These are phyloP conservation scores for Elaphurus davidianus DNA, from an alignment of 2,113 vertebrate species.

Conservation along the genomic window DNA sequence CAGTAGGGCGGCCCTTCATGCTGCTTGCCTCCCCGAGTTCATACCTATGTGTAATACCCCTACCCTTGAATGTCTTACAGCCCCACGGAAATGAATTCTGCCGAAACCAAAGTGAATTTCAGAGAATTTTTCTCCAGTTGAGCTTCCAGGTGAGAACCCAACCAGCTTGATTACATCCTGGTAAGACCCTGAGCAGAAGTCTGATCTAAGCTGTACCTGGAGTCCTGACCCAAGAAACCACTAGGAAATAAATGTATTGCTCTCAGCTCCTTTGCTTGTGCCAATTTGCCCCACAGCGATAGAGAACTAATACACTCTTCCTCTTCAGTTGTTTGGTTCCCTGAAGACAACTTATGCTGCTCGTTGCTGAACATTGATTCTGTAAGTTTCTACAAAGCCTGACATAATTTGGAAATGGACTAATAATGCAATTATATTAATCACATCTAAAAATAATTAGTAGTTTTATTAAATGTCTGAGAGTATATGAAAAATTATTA, in stretches of 20 bases:
- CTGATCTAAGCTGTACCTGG: not conserved
- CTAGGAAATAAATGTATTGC: not conserved
- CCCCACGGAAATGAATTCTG: not conserved
- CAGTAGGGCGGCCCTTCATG: not conserved
- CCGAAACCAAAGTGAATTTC: not conserved
- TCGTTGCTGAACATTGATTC: not conserved
- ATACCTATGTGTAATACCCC: not conserved
- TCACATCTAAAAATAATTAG: not conserved
- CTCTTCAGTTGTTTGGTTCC: not conserved
- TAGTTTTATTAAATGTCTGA: not conserved
- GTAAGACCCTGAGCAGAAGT: not conserved
- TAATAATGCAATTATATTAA: constrained; percentile 7
- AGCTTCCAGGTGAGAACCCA: not conserved
- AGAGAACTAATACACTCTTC: not conserved
- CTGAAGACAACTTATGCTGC: not conserved
- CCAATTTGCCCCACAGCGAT: not conserved
- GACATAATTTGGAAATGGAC: not conserved
- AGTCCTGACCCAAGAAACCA: not conserved
- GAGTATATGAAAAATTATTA: constrained; percentile 2
- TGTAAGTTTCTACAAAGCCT: not conserved
- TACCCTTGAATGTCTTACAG: not conserved
- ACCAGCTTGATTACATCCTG: not conserved
- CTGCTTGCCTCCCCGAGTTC: not conserved
- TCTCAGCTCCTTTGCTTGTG: not conserved
- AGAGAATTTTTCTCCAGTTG: not conserved